Evolutionary conservation across 2,888 invertebrate genomes (phyloP).

Genomic region (Asteroscopus sphinx): DNA sequence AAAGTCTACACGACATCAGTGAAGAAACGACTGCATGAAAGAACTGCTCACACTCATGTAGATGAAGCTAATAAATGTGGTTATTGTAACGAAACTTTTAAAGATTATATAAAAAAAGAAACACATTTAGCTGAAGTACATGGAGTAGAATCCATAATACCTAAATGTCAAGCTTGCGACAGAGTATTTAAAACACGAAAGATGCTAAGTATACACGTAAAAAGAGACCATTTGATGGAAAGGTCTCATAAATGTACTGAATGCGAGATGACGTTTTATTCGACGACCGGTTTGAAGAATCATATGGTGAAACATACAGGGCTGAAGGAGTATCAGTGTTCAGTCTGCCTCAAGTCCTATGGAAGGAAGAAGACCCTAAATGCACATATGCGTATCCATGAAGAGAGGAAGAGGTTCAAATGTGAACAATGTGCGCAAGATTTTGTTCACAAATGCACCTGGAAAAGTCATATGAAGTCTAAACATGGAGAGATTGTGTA

Average conservation of each 20-base stretch:
- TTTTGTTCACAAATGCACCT: slow-evolving; percentile 67
- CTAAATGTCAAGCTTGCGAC: slow-evolving; percentile 66
- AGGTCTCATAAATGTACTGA: slow-evolving; percentile 51
- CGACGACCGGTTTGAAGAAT: slow-evolving; percentile 69
- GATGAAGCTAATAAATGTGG: slow-evolving; percentile 59
- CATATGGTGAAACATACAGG: slow-evolving; percentile 82
- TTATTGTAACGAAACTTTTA: slow-evolving; percentile 66
- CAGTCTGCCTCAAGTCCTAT: slow-evolving; percentile 69
- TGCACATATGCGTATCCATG: slow-evolving; percentile 70
- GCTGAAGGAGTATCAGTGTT: slow-evolving; percentile 74
- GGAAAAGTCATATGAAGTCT: slow-evolving; percentile 62
- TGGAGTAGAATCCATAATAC: slow-evolving; percentile 43
- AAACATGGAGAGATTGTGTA: slow-evolving; percentile 42
- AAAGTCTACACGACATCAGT: slow-evolving; percentile 75
- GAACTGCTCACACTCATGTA: slow-evolving; percentile 54
- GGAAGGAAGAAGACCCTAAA: slow-evolving; percentile 73
- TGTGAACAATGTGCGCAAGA: slow-evolving; percentile 53
- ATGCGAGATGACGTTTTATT: slow-evolving; percentile 56
- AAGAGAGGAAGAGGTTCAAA: slow-evolving; percentile 51
- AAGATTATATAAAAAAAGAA: slow-evolving; percentile 60
- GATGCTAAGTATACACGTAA: slow-evolving; percentile 57
- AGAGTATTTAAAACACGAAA: slow-evolving; percentile 58
- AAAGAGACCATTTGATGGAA: slow-evolving; percentile 63
- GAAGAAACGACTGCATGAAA: slow-evolving; percentile 77
- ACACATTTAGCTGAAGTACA: slow-evolving; percentile 61